These are phyloP conservation scores for Cosmia trapezina DNA, from an alignment of 2,888 invertebrate genomes.

Conservation along the genomic window DNA sequence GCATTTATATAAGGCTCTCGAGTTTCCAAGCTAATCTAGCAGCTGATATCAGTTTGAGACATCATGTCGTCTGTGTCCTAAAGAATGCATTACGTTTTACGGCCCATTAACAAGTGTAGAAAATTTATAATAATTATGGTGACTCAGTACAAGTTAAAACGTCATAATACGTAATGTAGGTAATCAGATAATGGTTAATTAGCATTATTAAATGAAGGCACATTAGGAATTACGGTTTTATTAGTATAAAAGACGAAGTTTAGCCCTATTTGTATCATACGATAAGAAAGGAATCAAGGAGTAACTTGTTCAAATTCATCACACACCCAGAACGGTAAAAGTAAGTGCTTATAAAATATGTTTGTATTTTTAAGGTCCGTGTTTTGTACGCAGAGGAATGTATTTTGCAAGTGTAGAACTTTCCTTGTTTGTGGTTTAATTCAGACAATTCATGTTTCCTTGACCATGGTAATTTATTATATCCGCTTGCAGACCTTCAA, in stretches of 20 bases:
- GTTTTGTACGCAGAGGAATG: background rate
- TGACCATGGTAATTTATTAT: conserved; percentile 26
- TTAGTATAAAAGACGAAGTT: conserved; percentile 29
- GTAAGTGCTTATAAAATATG: conserved; percentile 31
- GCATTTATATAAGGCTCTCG: background rate
- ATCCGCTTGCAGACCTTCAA: conserved; percentile 18
- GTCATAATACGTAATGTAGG: conserved; percentile 37
- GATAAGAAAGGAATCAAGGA: background rate
- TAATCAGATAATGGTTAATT: conserved; percentile 32
- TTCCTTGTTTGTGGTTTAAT: conserved; percentile 51
- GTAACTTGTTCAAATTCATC: conserved; percentile 24
- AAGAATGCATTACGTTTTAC: conserved; percentile 36
- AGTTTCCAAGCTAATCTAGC: conserved; percentile 9
- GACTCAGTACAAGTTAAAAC: conserved; percentile 39
- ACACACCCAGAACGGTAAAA: conserved; percentile 5
- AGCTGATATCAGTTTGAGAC: conserved; percentile 27
- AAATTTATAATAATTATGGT: conserved; percentile 18
- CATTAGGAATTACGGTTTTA: conserved; percentile 32
- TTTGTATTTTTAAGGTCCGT: conserved; percentile 16
- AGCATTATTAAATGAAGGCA: conserved; percentile 19
- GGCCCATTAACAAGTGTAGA: conserved; percentile 10
- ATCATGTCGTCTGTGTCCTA: conserved; percentile 26
- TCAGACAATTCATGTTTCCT: conserved; percentile 9
- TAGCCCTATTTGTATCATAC: background rate
- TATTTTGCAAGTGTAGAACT: conserved; percentile 1